A percentile compares a stretch with the other conserved stretches of the same genome.
Evolutionary conservation across 2,113 vertebrate species (phyloP).

Genomic region (Sporophila hypoxantha): DNA sequence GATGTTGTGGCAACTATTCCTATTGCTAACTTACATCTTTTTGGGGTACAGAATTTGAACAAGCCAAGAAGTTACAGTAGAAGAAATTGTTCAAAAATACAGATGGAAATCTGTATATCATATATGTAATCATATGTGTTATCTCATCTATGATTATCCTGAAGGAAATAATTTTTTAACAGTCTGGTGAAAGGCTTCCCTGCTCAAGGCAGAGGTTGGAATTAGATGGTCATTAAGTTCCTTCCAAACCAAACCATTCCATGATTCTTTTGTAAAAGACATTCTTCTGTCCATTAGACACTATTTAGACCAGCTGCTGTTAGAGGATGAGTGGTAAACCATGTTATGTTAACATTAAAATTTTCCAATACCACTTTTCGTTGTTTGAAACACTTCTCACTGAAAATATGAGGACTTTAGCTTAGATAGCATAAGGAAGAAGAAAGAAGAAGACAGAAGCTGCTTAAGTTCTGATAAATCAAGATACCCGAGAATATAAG

Average conservation of each 20-base stretch:
- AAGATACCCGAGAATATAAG: background rate
- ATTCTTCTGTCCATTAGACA: background rate
- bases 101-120: background rate
- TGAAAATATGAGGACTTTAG: background rate
- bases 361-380: background rate
- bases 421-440: background rate
- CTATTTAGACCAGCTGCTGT: background rate
- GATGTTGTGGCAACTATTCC: background rate
- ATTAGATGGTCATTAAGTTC: background rate
- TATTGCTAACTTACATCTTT: background rate
- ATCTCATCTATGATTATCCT: background rate
- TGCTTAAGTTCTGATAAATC: background rate
- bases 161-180: background rate
- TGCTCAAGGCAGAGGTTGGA: background rate
- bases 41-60: background rate
- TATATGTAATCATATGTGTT: background rate
- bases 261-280: background rate
- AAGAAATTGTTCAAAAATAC: background rate
- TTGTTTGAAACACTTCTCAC: background rate
- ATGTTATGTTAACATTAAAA: background rate
- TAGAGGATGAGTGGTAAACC: background rate
- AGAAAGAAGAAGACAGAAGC: background rate
- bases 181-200: background rate
- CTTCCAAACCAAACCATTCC: background rate
- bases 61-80: background rate